Percentiles rank a stretch among this genome's conserved stretches.
These are phyloP conservation scores for Gorsachius goisagi DNA, from an alignment of 2,113 vertebrate genomes.

Conservation along the genomic window DNA sequence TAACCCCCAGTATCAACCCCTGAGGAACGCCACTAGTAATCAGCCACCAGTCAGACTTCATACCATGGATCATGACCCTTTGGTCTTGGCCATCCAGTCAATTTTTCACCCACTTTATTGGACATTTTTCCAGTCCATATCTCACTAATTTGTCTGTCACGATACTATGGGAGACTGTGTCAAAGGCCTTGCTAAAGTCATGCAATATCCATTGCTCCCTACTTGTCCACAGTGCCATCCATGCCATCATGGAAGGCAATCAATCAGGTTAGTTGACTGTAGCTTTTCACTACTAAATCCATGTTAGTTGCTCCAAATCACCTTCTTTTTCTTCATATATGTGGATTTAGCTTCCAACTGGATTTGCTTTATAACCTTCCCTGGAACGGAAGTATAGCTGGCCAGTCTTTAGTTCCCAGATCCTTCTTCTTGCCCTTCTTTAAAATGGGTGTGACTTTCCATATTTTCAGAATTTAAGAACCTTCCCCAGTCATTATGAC, in stretches of 20 bases:
- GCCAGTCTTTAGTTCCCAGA: background rate
- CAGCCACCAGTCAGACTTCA: background rate
- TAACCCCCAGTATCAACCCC: background rate
- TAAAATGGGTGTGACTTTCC: background rate
- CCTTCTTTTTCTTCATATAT: background rate
- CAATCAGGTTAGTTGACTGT: background rate
- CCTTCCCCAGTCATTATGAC: background rate
- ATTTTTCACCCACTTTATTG: background rate
- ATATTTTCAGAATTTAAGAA: background rate
- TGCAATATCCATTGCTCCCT: background rate
- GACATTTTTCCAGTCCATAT: background rate
- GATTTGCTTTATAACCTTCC: background rate
- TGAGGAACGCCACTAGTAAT: background rate
- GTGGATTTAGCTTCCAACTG: background rate
- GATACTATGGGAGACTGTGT: background rate
- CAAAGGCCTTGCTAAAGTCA: background rate
- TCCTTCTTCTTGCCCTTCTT: background rate
- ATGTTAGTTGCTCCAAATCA: background rate
- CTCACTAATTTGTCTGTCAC: background rate
- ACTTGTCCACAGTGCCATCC: background rate
- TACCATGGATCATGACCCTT: background rate
- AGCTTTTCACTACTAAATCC: background rate
- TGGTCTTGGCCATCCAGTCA: background rate
- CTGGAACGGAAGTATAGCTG: background rate
- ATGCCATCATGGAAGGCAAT: background rate